phyloP scores from a whole-genome alignment of 2,888 invertebrate species.

The Melinopterus prodromus region DNA sequence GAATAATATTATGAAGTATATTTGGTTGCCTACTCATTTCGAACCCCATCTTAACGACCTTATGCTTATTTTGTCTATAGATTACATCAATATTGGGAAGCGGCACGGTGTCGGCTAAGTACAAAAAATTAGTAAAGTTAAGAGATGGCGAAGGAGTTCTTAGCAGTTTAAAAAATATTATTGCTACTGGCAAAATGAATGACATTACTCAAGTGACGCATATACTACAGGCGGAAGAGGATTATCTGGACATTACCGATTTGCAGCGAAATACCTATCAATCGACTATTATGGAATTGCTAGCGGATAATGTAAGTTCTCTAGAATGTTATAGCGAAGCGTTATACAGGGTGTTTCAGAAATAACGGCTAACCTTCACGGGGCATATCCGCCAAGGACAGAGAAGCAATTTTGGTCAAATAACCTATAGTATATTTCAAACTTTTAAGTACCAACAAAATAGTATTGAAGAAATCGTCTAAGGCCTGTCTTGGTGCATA shows the following conservation, averaged over 20 bases:
- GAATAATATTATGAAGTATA: too few relatives aligned
- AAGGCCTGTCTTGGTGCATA: too few relatives aligned
- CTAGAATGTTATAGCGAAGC: background rate
- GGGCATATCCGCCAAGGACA: too few relatives aligned
- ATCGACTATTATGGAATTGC: background rate
- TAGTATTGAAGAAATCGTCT: too few relatives aligned
- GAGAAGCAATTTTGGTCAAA: too few relatives aligned
- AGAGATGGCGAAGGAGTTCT: background rate
- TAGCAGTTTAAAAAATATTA: background rate
- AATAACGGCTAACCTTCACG: too few relatives aligned
- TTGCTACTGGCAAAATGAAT: background rate
- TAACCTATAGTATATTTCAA: too few relatives aligned
- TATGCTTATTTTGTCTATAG: background rate
- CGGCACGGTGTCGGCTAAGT: background rate
- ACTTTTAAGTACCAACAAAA: too few relatives aligned
- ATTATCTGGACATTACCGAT: background rate
- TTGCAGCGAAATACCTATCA: background rate
- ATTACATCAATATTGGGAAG: background rate
- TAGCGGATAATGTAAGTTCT: background rate
- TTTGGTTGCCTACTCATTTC: too few relatives aligned
- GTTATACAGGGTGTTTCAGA: too few relatives aligned
- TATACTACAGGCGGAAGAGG: background rate
- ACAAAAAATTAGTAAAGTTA: background rate
- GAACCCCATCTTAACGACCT: too few relatives aligned
- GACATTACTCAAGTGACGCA: background rate